These are phyloP conservation scores for Microtus richardsoni DNA, from an alignment of 2,113 vertebrate genomes.

Conservation along the genomic window DNA sequence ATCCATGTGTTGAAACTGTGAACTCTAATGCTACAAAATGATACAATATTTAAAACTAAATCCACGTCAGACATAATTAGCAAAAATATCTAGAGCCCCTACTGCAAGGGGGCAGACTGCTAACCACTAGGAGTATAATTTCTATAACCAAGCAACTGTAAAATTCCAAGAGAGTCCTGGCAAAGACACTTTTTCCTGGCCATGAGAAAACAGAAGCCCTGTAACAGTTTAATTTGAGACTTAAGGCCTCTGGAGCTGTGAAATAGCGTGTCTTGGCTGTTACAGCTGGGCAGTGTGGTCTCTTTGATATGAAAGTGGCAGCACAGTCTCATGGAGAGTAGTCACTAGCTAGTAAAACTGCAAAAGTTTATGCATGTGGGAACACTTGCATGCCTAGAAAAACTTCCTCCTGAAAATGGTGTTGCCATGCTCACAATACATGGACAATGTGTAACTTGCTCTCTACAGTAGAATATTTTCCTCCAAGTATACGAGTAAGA, in stretches of 20 bases:
- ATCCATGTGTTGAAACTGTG: not conserved
- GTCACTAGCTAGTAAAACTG: fast-evolving
- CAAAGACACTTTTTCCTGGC: not conserved
- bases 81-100: not conserved
- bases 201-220: not conserved
- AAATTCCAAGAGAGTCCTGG: not conserved
- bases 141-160: fast-evolving
- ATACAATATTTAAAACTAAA: not conserved
- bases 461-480: not conserved
- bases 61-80: not conserved
- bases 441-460: fast-evolving
- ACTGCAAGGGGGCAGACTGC: fast-evolving
- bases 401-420: not conserved
- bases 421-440: fast-evolving
- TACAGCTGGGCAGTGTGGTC: not conserved
- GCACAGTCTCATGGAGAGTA: not conserved
- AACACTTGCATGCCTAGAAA: not conserved
- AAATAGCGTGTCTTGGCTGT: not conserved
- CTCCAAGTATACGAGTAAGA: not conserved
- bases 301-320: not conserved
- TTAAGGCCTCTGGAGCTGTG: not conserved
- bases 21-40: not conserved
- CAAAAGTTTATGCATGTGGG: not conserved
- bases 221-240: not conserved
- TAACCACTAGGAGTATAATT: not conserved